Evolutionary conservation across 2,113 vertebrate genomes (phyloP).

Genomic region (Gadus chalcogrammus): DNA sequence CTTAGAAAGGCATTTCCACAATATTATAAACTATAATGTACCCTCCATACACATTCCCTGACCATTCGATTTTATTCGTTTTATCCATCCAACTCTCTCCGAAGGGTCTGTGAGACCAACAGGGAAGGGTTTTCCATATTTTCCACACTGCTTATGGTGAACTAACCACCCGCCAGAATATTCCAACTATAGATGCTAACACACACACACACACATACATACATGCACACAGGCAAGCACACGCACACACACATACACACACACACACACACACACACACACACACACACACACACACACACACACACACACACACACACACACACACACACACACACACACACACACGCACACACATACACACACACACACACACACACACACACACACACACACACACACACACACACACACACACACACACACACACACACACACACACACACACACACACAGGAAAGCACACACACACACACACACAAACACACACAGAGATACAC

Average conservation of each 20-base stretch:
- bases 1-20: no score
- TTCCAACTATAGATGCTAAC: conserved; percentile 28
- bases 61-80: no score
- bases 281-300: conserved; percentile 51
- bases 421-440: not conserved
- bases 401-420: not conserved
- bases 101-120: no score
- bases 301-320: conserved; percentile 20
- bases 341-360: not conserved
- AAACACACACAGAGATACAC: not conserved
- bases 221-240: conserved; percentile 52
- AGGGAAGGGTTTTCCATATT: conserved; percentile 27
- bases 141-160: conserved; percentile 41
- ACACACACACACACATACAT: conserved; percentile 27
- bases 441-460: not conserved
- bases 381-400: not conserved
- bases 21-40: no score
- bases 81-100: no score
- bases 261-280: conserved; percentile 9
- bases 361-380: not conserved
- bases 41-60: no score
- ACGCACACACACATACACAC: not conserved
- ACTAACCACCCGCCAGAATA: conserved; percentile 27
- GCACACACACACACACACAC: not conserved
- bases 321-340: not conserved